Base-by-base conservation (phyloP, 2,888 invertebrate genomes). In the Chaitophorus viminalis region DNA sequence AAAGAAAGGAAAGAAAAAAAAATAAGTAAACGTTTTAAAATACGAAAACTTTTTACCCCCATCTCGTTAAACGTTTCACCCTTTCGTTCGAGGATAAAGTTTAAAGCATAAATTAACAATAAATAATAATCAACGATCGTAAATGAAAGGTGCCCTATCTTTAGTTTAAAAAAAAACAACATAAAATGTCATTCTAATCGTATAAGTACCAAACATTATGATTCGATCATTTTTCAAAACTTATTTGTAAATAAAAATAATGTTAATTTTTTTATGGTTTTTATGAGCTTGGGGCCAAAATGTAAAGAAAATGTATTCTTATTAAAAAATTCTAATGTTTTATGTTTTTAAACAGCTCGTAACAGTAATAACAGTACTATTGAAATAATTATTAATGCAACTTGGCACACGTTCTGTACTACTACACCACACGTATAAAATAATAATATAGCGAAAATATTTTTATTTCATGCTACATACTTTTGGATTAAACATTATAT, bases 91-190 rank as follows among this genome's bases (percentile, higher is more conserved):
- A 46, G 31, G 46, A 46, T 68, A 84, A 76, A 84, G 76, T 84
- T 84, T 76, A n/a, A 46, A 29, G 76, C 76, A 84, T 84, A 84
- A 84, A 84, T 84, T 84, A 84, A 76, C 84, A 65, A 84, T 84
- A 84, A 84, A 84, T 84, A 76, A 76, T 39, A 68, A 84, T 84
- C 75, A 76, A 84, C 84, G 84, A 68, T 76, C 84, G 76, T 76
- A 76, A 76, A 84, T 65, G 83, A 84, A 76, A 76, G 75, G 76
- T 84, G 65, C 0, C 29, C 14, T 11, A 29, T 65, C 74, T 75
- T 36, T 75, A 83, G 60, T 39, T 60, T 52, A 14, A 65, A 36
- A 60, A 29, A 82, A 82, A 79, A 68, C 36, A 82, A 31, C 82
- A 60, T 36, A 29, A 39, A 76, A 76, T 46, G 65, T 76, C 84